A percentile compares a stretch with the other conserved stretches of the same genome.
Conservation (phyloP, 2,113 vertebrate species). For the Xenus cinereus region DNA sequence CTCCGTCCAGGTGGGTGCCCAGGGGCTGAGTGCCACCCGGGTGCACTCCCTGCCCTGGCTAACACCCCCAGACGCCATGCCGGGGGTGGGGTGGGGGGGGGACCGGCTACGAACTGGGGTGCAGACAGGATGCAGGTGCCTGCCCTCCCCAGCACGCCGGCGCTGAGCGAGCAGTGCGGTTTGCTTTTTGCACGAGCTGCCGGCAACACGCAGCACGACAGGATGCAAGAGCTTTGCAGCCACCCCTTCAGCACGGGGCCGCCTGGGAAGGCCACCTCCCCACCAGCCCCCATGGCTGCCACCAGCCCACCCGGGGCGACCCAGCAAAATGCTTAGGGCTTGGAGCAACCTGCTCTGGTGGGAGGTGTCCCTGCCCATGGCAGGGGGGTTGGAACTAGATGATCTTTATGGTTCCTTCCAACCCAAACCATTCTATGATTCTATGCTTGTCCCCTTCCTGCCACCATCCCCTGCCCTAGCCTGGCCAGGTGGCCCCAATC, state of each 20-base stretch:
- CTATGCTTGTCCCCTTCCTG: neutral
- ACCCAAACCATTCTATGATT: too few relatives aligned
- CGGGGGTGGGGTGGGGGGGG: neutral
- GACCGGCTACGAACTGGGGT: accelerated
- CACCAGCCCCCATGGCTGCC: neutral
- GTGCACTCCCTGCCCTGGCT: neutral
- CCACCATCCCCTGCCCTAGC: neutral
- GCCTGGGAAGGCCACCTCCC: neutral
- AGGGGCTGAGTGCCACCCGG: neutral
- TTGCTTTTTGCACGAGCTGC: neutral
- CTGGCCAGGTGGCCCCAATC: accelerated
- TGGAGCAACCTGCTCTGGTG: too few relatives aligned
- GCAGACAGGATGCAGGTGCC: neutral
- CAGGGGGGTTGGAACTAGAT: too few relatives aligned
- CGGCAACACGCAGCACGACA: neutral
- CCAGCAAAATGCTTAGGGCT: neutral
- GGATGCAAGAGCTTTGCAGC: neutral
- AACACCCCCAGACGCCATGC: neutral
- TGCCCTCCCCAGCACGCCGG: neutral
- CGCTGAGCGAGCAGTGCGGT: neutral
- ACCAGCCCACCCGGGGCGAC: too few relatives aligned
- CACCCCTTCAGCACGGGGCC: accelerated
- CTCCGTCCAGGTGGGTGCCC: slow-evolving; percentile 82
- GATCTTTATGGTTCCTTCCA: too few relatives aligned
- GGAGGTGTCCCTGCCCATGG: too few relatives aligned